Conservation (phyloP, 2,797 vertebrate genomes). For the Chelon labrosus region DNA sequence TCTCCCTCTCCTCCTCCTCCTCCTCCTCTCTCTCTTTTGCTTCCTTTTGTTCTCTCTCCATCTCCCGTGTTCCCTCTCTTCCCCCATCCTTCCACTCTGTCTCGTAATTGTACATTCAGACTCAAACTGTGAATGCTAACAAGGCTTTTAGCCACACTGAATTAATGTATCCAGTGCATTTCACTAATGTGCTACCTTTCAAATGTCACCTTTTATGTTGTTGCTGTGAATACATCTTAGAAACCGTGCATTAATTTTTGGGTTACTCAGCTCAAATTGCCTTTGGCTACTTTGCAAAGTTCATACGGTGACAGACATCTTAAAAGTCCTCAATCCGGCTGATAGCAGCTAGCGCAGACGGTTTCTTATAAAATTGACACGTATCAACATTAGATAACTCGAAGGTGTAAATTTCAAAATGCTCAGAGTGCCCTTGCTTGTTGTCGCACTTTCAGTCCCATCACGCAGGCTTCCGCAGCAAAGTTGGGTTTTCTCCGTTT, state of each 20-base stretch:
- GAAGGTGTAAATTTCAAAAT: background rate
- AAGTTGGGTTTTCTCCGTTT: too few species aligned
- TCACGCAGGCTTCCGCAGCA: too few species aligned
- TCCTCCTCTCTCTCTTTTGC: constrained; percentile 26
- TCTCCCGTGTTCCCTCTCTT: constrained; percentile 35
- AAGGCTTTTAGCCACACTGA: constrained; percentile 80
- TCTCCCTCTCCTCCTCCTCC: constrained; percentile 37
- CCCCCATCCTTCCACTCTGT: constrained; percentile 39
- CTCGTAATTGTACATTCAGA: constrained; percentile 76
- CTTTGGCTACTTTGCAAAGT: constrained; percentile 54
- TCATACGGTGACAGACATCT: constrained; percentile 37
- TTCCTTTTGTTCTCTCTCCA: constrained; percentile 59
- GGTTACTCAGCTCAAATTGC: constrained; percentile 58
- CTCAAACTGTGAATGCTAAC: constrained; percentile 80
- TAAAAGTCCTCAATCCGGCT: background rate
- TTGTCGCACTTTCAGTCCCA: too few species aligned
- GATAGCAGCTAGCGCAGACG: background rate
- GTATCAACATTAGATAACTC: constrained; percentile 5
- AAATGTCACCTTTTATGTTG: constrained; percentile 81
- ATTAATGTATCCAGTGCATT: constrained; percentile 78
- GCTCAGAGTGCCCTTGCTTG: too few species aligned
- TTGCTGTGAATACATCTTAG: constrained; percentile 67
- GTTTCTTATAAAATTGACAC: background rate
- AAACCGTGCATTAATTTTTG: constrained; percentile 52
- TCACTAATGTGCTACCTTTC: constrained; percentile 79